phyloP scores from a whole-genome alignment of 2,113 vertebrate species.

The Salminus brasiliensis region DNA sequence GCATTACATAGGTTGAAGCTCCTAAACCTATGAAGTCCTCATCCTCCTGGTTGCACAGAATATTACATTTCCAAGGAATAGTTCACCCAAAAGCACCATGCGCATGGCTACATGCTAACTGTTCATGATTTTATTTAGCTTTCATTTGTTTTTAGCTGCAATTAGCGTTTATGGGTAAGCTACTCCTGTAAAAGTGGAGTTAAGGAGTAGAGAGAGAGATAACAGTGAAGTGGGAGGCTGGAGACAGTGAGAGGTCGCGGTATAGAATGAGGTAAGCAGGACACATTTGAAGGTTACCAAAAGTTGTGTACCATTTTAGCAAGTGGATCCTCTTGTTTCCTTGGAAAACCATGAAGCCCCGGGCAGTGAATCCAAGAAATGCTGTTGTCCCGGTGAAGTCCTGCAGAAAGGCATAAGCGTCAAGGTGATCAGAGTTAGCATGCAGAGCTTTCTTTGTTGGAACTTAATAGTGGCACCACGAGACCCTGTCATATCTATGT shows the following conservation, averaged over 20 bases:
- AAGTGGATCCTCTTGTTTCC: conserved; percentile 98
- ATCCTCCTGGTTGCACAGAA: background rate
- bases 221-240: background rate
- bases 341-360: conserved; percentile 97
- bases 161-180: background rate
- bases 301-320: conserved; percentile 88
- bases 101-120: background rate
- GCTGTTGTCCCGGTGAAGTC: conserved; percentile 92
- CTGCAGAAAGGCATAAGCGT: conserved; percentile 65
- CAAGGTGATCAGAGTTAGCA: background rate
- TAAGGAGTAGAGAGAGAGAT: background rate
- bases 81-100: background rate
- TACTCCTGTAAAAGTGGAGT: background rate
- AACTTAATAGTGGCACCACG: background rate
- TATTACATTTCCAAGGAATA: background rate
- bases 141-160: background rate
- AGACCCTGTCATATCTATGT: no score
- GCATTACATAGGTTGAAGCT: background rate
- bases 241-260: background rate
- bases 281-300: background rate
- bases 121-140: background rate
- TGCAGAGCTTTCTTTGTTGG: background rate
- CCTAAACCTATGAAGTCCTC: background rate
- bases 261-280: conserved; percentile 1
- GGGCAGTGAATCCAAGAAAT: conserved; percentile 95